phyloP scores from a whole-genome alignment of 2,888 invertebrate species.

The Marronus borbonicus region DNA sequence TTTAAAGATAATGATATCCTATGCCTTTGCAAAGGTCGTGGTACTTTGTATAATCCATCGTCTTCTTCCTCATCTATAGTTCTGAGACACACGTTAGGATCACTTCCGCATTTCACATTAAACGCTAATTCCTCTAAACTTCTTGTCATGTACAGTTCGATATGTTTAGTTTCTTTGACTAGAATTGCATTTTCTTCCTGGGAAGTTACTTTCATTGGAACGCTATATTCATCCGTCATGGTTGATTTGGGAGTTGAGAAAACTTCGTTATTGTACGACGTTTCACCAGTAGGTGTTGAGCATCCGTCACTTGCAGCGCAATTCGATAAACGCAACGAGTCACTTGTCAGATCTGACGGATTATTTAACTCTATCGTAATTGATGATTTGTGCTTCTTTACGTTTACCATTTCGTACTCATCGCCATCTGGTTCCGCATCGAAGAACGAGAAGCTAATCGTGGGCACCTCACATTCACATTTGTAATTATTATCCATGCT shows the following conservation, averaged over 20 bases:
- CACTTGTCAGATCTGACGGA: slow-evolving; percentile 53
- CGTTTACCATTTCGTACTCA: slow-evolving; percentile 58
- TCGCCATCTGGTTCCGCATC: slow-evolving; percentile 57
- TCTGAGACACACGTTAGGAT: slow-evolving; percentile 63
- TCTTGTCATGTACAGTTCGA: slow-evolving; percentile 52
- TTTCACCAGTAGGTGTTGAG: slow-evolving; percentile 36
- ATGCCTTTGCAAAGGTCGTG: slow-evolving; percentile 62
- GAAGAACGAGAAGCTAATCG: slow-evolving; percentile 69
- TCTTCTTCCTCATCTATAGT: slow-evolving; percentile 57
- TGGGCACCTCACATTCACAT: slow-evolving; percentile 67
- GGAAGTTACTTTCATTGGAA: slow-evolving; percentile 39
- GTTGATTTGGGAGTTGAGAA: slow-evolving; percentile 46
- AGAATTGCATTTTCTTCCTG: slow-evolving; percentile 30
- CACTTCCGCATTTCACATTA: slow-evolving; percentile 66
- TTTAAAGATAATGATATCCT: slow-evolving; percentile 66
- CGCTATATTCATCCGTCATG: slow-evolving; percentile 45
- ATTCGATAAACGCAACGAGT: slow-evolving; percentile 32
- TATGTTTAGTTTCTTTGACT: slow-evolving; percentile 42
- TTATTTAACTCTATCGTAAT: slow-evolving; percentile 62
- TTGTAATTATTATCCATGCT: slow-evolving; percentile 53
- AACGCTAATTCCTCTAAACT: slow-evolving; percentile 50
- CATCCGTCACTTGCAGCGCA: slow-evolving; percentile 41
- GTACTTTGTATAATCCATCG: slow-evolving; percentile 68
- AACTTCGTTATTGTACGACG: slow-evolving; percentile 44
- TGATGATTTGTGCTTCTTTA: slow-evolving; percentile 61